Conservation (phyloP, 2,888 invertebrate genomes). For the Griposia aprilina region DNA sequence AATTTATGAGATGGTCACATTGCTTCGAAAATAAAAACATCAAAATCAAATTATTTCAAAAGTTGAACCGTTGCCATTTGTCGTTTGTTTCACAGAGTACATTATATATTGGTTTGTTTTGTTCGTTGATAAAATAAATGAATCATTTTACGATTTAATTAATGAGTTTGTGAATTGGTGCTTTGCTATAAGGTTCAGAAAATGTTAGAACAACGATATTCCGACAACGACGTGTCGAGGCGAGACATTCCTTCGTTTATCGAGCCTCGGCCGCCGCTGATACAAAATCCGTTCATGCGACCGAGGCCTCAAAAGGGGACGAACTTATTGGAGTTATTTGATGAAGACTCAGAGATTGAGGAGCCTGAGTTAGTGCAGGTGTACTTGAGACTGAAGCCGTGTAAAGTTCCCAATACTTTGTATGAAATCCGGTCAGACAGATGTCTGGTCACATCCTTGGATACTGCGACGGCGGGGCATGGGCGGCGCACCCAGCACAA, state of each 20-base stretch:
- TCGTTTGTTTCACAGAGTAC: too few species aligned
- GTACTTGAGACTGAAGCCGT: slow-evolving; percentile 89
- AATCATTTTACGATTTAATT: slow-evolving; percentile 18
- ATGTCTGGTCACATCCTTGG: slow-evolving; percentile 84
- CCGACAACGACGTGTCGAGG: slow-evolving; percentile 77
- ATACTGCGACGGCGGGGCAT: slow-evolving; percentile 83
- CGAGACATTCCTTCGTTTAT: slow-evolving; percentile 88
- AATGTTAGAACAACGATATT: slow-evolving; percentile 78
- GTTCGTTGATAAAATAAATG: slow-evolving; percentile 21
- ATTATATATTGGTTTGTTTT: too few species aligned
- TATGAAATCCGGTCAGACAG: slow-evolving; percentile 84
- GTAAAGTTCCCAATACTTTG: slow-evolving; percentile 76
- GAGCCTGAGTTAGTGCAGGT: slow-evolving; percentile 88
- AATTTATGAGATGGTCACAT: too few species aligned
- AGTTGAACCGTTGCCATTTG: slow-evolving; percentile 73
- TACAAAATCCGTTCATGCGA: slow-evolving; percentile 86
- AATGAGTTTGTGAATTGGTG: slow-evolving; percentile 32
- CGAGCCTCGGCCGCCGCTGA: slow-evolving; percentile 85
- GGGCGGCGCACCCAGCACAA: slow-evolving; percentile 85
- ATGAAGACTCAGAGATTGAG: slow-evolving; percentile 82
- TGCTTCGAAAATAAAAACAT: slow-evolving; percentile 30
- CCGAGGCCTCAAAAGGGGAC: slow-evolving; percentile 85
- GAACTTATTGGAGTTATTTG: slow-evolving; percentile 84
- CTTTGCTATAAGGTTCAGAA: slow-evolving; percentile 8
- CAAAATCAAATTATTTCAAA: slow-evolving; percentile 62